phyloP scores from a whole-genome alignment of 1,140 invertebrate species.

The Steinernema khuongi region DNA sequence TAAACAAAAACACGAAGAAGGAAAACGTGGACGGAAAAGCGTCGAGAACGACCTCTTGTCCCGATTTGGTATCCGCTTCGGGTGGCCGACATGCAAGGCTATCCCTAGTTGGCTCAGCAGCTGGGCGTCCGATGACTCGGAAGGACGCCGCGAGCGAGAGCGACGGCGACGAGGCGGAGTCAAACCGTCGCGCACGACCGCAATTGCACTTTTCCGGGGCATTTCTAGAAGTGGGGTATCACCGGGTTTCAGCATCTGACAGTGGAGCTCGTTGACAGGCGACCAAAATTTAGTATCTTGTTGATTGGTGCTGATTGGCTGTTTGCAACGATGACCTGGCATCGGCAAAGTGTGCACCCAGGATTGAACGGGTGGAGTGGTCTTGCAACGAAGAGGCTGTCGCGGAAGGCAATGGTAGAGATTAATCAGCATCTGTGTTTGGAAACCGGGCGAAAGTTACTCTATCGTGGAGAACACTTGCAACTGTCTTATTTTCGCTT shows the following conservation, averaged over 20 bases:
- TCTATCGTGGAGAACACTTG: too few species aligned
- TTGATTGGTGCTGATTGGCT: too few species aligned
- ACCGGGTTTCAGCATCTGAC: too few species aligned
- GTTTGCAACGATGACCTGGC: too few species aligned
- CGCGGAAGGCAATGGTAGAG: not conserved
- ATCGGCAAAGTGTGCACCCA: too few species aligned
- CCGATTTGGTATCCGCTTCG: not conserved
- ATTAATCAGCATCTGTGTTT: not conserved
- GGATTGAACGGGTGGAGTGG: not conserved
- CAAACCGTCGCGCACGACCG: not conserved
- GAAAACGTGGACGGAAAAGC: not conserved
- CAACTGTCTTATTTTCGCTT: too few species aligned
- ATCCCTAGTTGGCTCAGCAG: not conserved
- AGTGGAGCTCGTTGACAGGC: too few species aligned
- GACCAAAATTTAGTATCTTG: too few species aligned
- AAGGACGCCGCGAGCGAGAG: constrained; percentile 5
- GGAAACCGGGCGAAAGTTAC: not conserved
- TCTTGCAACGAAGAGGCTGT: not conserved
- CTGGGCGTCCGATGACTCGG: not conserved
- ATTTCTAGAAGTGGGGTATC: too few species aligned
- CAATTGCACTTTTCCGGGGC: not conserved
- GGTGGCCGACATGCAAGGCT: not conserved
- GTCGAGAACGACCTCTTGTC: not conserved
- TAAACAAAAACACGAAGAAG: not conserved
- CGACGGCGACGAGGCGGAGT: constrained; percentile 5